phyloP scores from a whole-genome alignment of 2,888 invertebrate species.

The Pseudoips prasinana region DNA sequence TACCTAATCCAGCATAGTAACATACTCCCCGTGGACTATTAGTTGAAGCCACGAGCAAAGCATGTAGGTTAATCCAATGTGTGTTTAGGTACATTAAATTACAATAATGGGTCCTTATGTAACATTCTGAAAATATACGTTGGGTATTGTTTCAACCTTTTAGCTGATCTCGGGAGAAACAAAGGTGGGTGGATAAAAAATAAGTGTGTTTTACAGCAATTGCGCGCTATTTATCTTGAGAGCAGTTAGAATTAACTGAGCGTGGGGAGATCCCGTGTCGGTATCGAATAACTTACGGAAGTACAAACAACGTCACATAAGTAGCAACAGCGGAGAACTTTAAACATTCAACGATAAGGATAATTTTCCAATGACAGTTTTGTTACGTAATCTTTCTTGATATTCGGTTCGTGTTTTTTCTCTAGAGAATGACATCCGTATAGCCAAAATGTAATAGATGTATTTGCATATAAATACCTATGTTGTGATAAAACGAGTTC shows the following conservation, averaged over 20 bases:
- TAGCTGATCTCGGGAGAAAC: constrained; percentile 1
- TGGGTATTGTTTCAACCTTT: not conserved
- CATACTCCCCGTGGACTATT: constrained; percentile 13
- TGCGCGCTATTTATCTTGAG: constrained; percentile 9
- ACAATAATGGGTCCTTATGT: constrained; percentile 6
- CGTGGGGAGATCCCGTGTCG: constrained; percentile 1
- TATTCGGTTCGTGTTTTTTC: too few species aligned
- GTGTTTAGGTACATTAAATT: constrained; percentile 1
- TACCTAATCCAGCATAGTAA: too few species aligned
- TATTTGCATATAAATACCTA: too few species aligned
- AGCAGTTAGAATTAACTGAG: constrained; percentile 7
- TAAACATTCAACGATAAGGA: too few species aligned
- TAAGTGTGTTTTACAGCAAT: constrained; percentile 5
- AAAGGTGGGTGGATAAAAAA: constrained; percentile 5
- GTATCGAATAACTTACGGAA: constrained; percentile 4
- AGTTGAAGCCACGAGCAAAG: constrained; percentile 13
- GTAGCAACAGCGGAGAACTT: too few species aligned
- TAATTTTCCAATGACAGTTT: too few species aligned
- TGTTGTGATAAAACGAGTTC: too few species aligned
- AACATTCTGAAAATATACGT: not conserved
- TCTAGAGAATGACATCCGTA: too few species aligned
- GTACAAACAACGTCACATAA: too few species aligned
- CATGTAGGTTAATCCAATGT: constrained; percentile 24
- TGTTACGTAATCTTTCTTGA: too few species aligned
- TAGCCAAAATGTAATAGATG: too few species aligned